These are phyloP conservation scores for Hemicrepidius hirtus DNA, from an alignment of 2,888 invertebrate species.

Conservation along the genomic window DNA sequence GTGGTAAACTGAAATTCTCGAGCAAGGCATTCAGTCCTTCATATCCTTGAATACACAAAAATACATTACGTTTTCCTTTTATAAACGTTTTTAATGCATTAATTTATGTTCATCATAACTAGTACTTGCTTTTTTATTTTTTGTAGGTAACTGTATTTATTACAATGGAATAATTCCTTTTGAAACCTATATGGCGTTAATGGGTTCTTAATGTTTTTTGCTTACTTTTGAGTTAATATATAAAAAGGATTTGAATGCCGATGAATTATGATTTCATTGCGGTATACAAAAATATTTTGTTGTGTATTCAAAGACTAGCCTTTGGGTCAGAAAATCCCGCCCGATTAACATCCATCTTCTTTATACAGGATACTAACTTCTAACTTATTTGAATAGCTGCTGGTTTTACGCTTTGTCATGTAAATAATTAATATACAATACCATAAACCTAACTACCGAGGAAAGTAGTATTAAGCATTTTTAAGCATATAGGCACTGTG, in stretches of 20 bases:
- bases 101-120: too few relatives aligned
- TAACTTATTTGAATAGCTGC: constrained; percentile 55
- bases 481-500: not conserved
- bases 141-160: too few relatives aligned
- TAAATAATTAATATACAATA: constrained; percentile 57
- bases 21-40: too few relatives aligned
- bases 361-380: constrained; percentile 47
- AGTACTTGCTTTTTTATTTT: too few relatives aligned
- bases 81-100: too few relatives aligned
- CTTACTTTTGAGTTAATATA: too few relatives aligned
- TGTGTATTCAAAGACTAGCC: constrained; percentile 38
- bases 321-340: constrained; percentile 41
- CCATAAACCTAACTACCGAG: constrained; percentile 42
- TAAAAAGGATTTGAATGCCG: not conserved
- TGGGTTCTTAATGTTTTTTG: too few relatives aligned
- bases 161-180: too few relatives aligned
- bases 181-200: too few relatives aligned
- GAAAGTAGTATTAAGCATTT: constrained; percentile 35
- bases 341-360: constrained; percentile 54
- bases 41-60: too few relatives aligned
- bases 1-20: too few relatives aligned
- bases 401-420: constrained; percentile 59
- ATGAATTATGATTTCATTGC: constrained; percentile 11
- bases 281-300: constrained; percentile 21
- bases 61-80: too few relatives aligned